These are phyloP conservation scores for Fissipunctia ypsillon DNA, from an alignment of 2,888 invertebrate genomes.

Conservation along the genomic window DNA sequence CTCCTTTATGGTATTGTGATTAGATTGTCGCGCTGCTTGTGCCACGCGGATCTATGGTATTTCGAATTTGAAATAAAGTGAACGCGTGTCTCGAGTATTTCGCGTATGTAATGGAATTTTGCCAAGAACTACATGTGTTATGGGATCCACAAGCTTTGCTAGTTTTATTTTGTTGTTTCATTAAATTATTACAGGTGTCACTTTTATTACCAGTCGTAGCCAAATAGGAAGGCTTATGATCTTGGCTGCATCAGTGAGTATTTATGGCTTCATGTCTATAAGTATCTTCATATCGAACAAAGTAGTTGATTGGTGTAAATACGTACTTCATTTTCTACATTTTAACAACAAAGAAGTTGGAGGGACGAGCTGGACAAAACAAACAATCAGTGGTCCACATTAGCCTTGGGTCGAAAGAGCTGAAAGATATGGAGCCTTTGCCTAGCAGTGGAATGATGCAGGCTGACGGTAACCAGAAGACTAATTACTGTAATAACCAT, in stretches of 20 bases:
- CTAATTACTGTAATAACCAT: not conserved
- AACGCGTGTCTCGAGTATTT: constrained; percentile 72
- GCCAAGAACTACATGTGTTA: constrained; percentile 63
- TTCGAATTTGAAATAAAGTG: constrained; percentile 82
- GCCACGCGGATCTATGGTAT: constrained; percentile 80
- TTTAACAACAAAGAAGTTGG: too few species aligned
- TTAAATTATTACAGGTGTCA: constrained; percentile 45
- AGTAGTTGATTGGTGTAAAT: too few species aligned
- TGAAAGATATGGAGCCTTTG: not conserved
- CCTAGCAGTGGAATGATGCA: not conserved
- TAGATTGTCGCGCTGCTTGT: constrained; percentile 82
- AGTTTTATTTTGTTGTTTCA: constrained; percentile 42
- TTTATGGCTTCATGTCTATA: not conserved
- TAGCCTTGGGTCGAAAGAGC: not conserved
- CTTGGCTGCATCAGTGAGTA: not conserved
- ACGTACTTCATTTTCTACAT: not conserved
- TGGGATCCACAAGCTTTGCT: constrained; percentile 54
- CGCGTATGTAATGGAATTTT: constrained; percentile 65
- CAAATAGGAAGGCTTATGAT: constrained; percentile 19
- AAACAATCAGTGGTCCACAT: too few species aligned
- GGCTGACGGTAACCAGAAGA: not conserved
- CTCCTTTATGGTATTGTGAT: constrained; percentile 85
- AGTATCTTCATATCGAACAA: too few species aligned
- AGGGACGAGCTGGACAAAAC: too few species aligned
- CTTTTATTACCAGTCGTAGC: constrained; percentile 35